Evolutionary conservation across 2,888 invertebrate genomes (phyloP), one percentile per base, ranked within the genome.

Genomic region (Allacma fusca): DNA sequence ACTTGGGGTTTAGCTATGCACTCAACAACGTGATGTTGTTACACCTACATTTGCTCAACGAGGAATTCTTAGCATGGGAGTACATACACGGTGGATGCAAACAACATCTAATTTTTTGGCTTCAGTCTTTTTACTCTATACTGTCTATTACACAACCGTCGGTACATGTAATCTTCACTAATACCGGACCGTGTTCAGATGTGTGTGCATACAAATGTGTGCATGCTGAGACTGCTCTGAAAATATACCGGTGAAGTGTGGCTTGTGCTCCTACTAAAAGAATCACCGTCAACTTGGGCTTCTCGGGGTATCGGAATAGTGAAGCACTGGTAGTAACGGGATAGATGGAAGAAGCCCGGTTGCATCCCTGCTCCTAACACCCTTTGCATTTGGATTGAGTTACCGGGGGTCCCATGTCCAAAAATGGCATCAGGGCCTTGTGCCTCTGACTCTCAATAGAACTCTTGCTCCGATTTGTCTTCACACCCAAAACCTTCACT

Each of bases 351-450:
- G 65, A 59, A 73, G 74, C 74, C 69, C 59, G 34, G 77, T 67
- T 78, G 69, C 77, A 78, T 78, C 74, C 74, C 77, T 73, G 24
- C 77, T 43, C 62, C n/a, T 24, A 57, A 71, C 57, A 29, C 71
- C 71, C 71, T 71, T 50, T 19, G 29, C 57, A 67, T 79, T 62
- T 81, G 79, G 79, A 81, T 81, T 70, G 78, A 77, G 78, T 81
- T 81, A 78, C 81, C 78, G 73, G 76, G 78, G 89, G 28, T 28
- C 85, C 90, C 89, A 90, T 91, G 90, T 90, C 91, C 91, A 91
- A 91, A 91, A 91, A 91, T 91, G 91, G 91, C 89, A 89, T 89
- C 90, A 89, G 88, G 88, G 88, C 74, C 76, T 77, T 79, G 72
- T 75, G 77, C 73, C 79, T 78, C 64, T 75, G 12, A 13, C 40